Conservation (phyloP, 2,888 invertebrate genomes). For the Sarcophaga rosellei region DNA sequence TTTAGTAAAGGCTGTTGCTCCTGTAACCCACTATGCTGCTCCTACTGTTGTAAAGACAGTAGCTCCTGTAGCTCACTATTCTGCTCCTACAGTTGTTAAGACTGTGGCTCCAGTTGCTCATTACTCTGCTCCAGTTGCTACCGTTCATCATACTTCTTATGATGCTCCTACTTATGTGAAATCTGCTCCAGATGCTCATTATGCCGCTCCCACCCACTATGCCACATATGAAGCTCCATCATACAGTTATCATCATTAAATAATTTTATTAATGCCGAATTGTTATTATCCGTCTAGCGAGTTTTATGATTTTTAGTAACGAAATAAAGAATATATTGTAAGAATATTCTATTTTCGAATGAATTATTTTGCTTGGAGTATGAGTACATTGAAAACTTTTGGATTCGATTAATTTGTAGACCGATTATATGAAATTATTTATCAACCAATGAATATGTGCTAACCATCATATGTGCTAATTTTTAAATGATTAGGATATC, state of each 20-base stretch:
- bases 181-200: conserved; percentile 33
- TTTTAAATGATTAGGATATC: no score
- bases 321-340: no score
- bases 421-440: no score
- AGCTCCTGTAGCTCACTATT: conserved; percentile 73
- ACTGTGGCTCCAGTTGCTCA: conserved; percentile 67
- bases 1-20: conserved; percentile 62
- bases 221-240: conserved; percentile 29
- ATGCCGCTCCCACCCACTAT: conserved; percentile 38
- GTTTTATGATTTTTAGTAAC: background rate
- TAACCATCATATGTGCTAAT: no score
- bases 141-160: conserved; percentile 52
- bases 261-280: background rate
- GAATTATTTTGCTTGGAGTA: no score
- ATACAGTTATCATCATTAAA: conserved; percentile 47
- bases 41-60: conserved; percentile 68
- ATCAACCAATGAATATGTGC: no score
- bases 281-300: background rate
- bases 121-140: conserved; percentile 69
- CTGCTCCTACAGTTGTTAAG: conserved; percentile 70
- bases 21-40: conserved; percentile 69
- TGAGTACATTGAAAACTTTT: no score
- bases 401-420: no score
- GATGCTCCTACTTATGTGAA: conserved; percentile 63
- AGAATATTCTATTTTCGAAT: no score